Evolutionary conservation across 2,888 invertebrate species (phyloP).

Genomic region (Rhagonycha lutea): DNA sequence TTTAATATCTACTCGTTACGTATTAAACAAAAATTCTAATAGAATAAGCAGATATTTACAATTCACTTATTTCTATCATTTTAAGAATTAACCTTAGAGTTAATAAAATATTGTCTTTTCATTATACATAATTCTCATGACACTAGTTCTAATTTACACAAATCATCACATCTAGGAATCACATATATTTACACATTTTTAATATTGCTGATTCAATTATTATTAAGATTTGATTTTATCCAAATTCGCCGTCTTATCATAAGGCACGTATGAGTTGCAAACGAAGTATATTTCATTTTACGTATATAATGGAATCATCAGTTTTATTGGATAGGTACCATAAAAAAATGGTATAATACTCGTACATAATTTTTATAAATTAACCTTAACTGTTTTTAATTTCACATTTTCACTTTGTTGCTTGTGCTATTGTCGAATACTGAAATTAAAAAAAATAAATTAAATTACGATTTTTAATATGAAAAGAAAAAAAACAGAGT

Average conservation of each 20-base stretch:
- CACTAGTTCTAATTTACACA: constrained; percentile 10
- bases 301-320: background rate
- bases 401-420: constrained; percentile 18
- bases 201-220: constrained; percentile 3
- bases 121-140: background rate
- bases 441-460: background rate
- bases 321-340: background rate
- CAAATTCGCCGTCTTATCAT: constrained; percentile 6
- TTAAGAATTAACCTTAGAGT: background rate
- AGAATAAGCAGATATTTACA: constrained; percentile 3
- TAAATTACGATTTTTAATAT: background rate
- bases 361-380: constrained; percentile 13
- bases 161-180: constrained; percentile 17
- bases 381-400: constrained; percentile 14
- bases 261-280: background rate
- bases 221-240: background rate
- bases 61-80: constrained; percentile 13
- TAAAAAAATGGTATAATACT: constrained; percentile 7
- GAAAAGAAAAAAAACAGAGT: background rate
- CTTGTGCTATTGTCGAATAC: background rate
- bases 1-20: constrained; percentile 7
- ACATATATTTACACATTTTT: constrained; percentile 12
- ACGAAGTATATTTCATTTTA: background rate
- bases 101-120: background rate
- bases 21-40: constrained; percentile 4